Base-by-base conservation (phyloP, 2,888 invertebrate species). In the Galeruca laticollis region DNA sequence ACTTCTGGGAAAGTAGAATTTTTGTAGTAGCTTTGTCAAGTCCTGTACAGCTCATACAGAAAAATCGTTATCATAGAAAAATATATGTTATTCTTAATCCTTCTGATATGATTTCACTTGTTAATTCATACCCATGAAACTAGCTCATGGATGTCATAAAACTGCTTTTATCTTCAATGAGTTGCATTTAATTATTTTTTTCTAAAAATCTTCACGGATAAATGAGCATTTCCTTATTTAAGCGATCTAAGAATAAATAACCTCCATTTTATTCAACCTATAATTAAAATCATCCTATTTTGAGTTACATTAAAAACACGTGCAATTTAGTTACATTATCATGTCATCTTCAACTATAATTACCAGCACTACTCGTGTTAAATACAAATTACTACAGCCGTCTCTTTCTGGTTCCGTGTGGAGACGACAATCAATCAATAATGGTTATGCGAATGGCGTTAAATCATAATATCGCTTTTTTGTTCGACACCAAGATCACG, bases 401-500 rank as follows among this genome's bases (percentile, higher is more conserved):
- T 47, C 15, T 47, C 15, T 15, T 9, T 47, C 18, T 0, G 11
- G n/a, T n/a, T 57, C 56, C 57, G 57, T 47, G 64, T 56, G 57
- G 10, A 65, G 13, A 57, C 1, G 11, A 31, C 18, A 57, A 43
- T 57, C 18, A 21, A 62, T 51, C 6, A 15, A 21, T 54, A 43
- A 40, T 49, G 49, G 47, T 56, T 40, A 47, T 51, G 52, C 21
- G 18, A 33, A 51, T 63, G 52, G 51, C 21, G n/a, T 69, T 64
- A 47, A 59, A 59, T 64, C 33, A 60, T 60, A 64, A 60, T 60
- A 69, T 61, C 52, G 69, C n/a, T n/a, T 31, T 60, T 59, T 18
- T 60, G 69, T 57, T 60, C 54, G 51, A 60, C 62, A 67, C 60
- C 49, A 60, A 64, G 67, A 73, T 74, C 75, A 73, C 74, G 74